phyloP scores from a whole-genome alignment of 2,113 vertebrate species.

The Paraplagusia blochii region DNA sequence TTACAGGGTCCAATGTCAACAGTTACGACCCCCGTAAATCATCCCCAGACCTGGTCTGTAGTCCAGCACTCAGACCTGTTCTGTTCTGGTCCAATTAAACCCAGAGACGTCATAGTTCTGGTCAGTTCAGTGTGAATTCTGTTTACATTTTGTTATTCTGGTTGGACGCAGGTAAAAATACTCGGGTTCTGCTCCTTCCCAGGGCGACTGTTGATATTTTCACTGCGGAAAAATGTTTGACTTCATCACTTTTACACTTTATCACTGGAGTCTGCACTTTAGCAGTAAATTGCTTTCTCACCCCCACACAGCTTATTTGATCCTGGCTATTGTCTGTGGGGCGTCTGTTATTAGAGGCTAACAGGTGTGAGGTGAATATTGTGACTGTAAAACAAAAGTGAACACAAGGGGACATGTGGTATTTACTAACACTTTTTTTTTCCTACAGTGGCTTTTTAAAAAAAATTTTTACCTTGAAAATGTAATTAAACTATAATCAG shows the following conservation, averaged over 20 bases:
- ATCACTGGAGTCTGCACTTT: not conserved
- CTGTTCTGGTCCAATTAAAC: not conserved
- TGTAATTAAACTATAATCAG: too few relatives aligned
- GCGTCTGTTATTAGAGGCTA: too few relatives aligned
- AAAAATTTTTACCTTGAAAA: too few relatives aligned
- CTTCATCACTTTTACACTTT: not conserved
- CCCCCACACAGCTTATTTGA: not conserved
- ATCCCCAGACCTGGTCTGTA: too few relatives aligned
- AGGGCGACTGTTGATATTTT: conserved; percentile 1
- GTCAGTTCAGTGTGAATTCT: not conserved
- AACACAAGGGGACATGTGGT: too few relatives aligned
- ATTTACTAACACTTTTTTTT: too few relatives aligned
- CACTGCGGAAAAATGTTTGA: too few relatives aligned
- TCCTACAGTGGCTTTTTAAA: too few relatives aligned
- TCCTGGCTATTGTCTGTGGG: not conserved
- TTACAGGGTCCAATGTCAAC: too few relatives aligned
- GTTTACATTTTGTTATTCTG: not conserved
- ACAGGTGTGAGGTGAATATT: not conserved
- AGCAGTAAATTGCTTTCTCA: not conserved
- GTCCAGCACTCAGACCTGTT: not conserved
- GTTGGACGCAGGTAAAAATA: too few relatives aligned
- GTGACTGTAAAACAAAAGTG: not conserved
- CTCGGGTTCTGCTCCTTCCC: not conserved
- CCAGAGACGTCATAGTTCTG: not conserved
- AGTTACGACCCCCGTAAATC: too few relatives aligned